A percentile compares a stretch with the other conserved stretches of the same genome.
phyloP scores from a whole-genome alignment of 2,113 vertebrate species.

The Indicator indicator region DNA sequence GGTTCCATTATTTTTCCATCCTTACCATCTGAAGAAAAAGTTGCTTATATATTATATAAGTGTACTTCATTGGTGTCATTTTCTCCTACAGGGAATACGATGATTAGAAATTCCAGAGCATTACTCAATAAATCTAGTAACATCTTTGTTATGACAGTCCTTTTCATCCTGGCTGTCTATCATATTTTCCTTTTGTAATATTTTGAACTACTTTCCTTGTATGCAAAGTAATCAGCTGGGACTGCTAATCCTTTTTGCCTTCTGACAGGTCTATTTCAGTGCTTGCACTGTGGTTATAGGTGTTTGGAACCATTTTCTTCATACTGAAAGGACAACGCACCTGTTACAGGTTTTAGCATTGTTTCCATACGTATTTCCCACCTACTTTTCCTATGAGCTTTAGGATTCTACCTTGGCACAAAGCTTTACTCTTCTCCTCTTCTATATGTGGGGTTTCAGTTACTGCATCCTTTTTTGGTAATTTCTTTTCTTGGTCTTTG shows the following conservation, averaged over 20 bases:
- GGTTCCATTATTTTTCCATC: not conserved
- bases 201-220: conserved; percentile 2
- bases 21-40: not conserved
- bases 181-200: not conserved
- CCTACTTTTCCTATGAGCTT: conserved; percentile 8
- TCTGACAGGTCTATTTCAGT: conserved; percentile 11
- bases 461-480: not conserved
- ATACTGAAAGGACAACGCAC: not conserved
- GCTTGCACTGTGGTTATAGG: not conserved
- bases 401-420: not conserved
- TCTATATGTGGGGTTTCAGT: not conserved
- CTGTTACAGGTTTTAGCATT: not conserved
- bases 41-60: not conserved
- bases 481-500: not conserved
- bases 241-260: not conserved
- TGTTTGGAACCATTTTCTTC: not conserved
- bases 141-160: conserved; percentile 26
- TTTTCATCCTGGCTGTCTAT: not conserved
- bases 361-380: not conserved
- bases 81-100: conserved; percentile 1
- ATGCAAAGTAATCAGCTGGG: not conserved
- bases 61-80: not conserved
- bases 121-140: conserved; percentile 20
- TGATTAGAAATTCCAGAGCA: not conserved
- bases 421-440: not conserved